Percentiles rank a stretch among this genome's conserved stretches.
Evolutionary conservation across 92 coral and sea anemone genomes (phyloP).

Genomic region (Bergia puertoricense): DNA sequence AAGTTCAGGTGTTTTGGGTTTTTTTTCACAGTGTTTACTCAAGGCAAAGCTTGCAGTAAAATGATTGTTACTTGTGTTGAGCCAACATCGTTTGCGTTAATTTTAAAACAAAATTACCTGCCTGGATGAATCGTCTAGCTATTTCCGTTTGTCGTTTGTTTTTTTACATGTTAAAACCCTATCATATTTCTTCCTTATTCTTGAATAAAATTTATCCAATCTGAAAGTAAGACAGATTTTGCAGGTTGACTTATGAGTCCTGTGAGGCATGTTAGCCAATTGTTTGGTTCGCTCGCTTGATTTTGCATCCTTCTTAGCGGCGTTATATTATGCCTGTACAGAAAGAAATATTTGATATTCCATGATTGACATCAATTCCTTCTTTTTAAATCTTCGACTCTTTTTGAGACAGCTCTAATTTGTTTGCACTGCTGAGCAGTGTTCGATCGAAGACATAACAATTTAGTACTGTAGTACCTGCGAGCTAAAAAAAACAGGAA

Average conservation of each 20-base stretch:
- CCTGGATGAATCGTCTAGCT: not conserved
- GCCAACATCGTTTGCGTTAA: slow-evolving; percentile 33
- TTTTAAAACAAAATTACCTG: slow-evolving; percentile 27
- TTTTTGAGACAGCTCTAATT: slow-evolving; percentile 16
- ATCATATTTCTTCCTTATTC: not conserved
- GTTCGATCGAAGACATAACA: slow-evolving; percentile 7
- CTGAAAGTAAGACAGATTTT: not conserved
- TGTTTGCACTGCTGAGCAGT: not conserved
- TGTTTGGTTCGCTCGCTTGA: not conserved
- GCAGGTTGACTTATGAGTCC: not conserved
- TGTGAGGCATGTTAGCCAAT: not conserved
- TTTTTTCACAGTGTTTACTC: slow-evolving; percentile 28
- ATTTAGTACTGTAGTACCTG: not conserved
- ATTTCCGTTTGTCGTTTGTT: slow-evolving; percentile 23
- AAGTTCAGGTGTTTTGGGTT: not conserved
- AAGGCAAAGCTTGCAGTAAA: not conserved
- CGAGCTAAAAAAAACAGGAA: not conserved
- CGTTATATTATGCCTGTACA: slow-evolving; percentile 23
- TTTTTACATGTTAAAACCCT: not conserved
- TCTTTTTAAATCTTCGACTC: slow-evolving; percentile 3
- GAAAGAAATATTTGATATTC: not conserved
- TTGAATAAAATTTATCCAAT: not conserved
- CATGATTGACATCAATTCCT: slow-evolving; percentile 19
- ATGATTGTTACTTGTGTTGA: not conserved
- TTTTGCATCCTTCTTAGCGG: not conserved